Evolutionary conservation across 1,140 invertebrate species (phyloP).

Genomic region (Drosophila sp.): DNA sequence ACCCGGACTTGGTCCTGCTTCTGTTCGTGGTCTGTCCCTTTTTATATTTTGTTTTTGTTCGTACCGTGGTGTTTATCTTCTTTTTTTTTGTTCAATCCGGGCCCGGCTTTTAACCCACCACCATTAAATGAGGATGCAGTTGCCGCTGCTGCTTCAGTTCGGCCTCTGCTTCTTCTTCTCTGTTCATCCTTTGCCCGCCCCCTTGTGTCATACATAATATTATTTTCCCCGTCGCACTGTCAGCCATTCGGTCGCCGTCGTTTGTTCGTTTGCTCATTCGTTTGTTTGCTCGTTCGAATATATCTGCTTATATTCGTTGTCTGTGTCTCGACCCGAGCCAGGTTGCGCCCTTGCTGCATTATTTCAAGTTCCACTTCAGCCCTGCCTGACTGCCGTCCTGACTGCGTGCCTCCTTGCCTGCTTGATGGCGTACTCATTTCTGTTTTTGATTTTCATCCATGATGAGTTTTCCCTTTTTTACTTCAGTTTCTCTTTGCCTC

Average conservation of each 20-base stretch:
- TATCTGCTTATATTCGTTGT: constrained; percentile 36
- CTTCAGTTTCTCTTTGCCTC: constrained; percentile 58
- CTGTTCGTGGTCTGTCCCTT: constrained; percentile 18
- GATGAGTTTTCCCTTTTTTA: constrained; percentile 79
- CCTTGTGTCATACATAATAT: constrained; percentile 27
- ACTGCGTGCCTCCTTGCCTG: constrained; percentile 8
- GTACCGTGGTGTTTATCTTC: constrained; percentile 13
- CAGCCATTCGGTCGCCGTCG: constrained; percentile 23
- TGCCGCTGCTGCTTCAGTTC: constrained; percentile 21
- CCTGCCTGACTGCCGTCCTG: constrained; percentile 60
- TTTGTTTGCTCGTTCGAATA: constrained; percentile 24
- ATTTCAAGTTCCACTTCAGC: constrained; percentile 78
- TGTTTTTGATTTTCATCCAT: constrained; percentile 82
- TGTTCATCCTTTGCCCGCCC: background rate
- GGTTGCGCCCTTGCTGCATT: constrained; percentile 67
- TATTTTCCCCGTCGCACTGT: constrained; percentile 35
- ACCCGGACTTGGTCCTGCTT: constrained; percentile 1
- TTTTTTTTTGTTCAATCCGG: constrained; percentile 20
- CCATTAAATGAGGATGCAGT: constrained; percentile 25
- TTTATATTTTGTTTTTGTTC: constrained; percentile 16
- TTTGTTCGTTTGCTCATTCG: constrained; percentile 1
- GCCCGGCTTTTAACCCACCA: constrained; percentile 44
- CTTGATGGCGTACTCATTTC: constrained; percentile 57
- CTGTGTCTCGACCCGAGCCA: constrained; percentile 26
- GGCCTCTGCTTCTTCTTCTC: background rate